A percentile compares a stretch with the other conserved stretches of the same genome.
Evolutionary conservation across 1,140 invertebrate genomes (phyloP).

Genomic region (Bombus ignitus): DNA sequence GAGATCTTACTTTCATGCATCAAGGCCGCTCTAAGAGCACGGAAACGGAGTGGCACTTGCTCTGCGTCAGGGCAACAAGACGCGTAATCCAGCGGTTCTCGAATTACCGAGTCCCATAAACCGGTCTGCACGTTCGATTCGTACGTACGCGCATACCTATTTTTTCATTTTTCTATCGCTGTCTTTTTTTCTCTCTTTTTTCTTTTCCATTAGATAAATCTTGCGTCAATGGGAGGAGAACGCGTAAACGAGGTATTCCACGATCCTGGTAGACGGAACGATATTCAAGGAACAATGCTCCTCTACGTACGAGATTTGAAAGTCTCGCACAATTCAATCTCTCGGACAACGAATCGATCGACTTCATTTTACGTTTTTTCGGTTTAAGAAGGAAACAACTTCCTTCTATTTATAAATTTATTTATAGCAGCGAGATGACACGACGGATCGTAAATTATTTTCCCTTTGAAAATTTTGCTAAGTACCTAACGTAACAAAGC

Average conservation of each 20-base stretch:
- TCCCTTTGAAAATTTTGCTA: too few relatives aligned
- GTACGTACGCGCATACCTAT: too few relatives aligned
- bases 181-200: neutral
- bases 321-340: neutral
- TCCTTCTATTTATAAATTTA: too few relatives aligned
- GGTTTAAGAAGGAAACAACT: neutral
- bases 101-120: neutral
- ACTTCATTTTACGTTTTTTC: neutral
- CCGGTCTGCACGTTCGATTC: neutral
- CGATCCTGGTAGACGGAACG: neutral
- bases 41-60: conserved; percentile 73
- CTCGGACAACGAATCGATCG: neutral
- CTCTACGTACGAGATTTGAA: neutral
- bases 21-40: conserved; percentile 71
- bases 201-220: neutral
- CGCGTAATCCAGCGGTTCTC: conserved; percentile 39
- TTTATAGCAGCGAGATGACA: too few relatives aligned
- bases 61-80: conserved; percentile 48
- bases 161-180: neutral
- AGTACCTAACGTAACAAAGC: too few relatives aligned
- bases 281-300: neutral
- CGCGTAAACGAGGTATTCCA: neutral
- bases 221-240: neutral
- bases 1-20: conserved; percentile 77
- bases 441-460: too few relatives aligned